phyloP scores from a whole-genome alignment of 2,888 invertebrate species.

The Cremastinae sp. region DNA sequence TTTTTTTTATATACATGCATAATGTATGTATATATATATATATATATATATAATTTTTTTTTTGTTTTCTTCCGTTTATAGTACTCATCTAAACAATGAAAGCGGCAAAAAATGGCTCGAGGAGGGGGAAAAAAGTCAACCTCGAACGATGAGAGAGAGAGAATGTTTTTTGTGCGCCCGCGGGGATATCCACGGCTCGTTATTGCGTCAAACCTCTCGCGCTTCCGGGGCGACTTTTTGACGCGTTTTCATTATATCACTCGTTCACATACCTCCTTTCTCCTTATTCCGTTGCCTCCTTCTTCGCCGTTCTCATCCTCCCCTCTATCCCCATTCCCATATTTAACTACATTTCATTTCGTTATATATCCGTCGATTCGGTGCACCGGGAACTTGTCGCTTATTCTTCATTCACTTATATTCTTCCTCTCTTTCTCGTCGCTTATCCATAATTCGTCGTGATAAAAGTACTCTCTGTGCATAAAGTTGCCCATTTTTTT shows the following conservation, averaged over 20 bases:
- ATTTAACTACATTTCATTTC: neutral
- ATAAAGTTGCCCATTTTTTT: slow-evolving; percentile 64
- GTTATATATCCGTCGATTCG: slow-evolving; percentile 53
- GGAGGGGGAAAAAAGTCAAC: slow-evolving; percentile 67
- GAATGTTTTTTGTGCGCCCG: slow-evolving; percentile 55
- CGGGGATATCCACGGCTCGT: too few relatives aligned
- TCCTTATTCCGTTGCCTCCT: too few relatives aligned
- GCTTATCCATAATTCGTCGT: neutral
- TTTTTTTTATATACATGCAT: too few relatives aligned
- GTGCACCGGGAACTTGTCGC: slow-evolving; percentile 45
- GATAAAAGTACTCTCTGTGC: slow-evolving; percentile 61
- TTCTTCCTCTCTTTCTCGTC: slow-evolving; percentile 8
- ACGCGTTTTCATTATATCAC: slow-evolving; percentile 1
- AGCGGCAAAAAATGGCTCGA: slow-evolving; percentile 76
- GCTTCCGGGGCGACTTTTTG: slow-evolving; percentile 25
- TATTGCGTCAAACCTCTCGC: slow-evolving; percentile 23
- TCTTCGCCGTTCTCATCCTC: too few relatives aligned
- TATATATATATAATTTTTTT: slow-evolving; percentile 48
- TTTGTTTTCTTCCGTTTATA: slow-evolving; percentile 67
- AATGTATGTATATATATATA: too few relatives aligned
- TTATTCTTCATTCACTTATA: slow-evolving; percentile 12
- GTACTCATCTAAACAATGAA: slow-evolving; percentile 79
- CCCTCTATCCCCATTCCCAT: too few relatives aligned
- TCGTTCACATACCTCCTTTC: slow-evolving; percentile 3
- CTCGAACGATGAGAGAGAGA: slow-evolving; percentile 65